Conservation (phyloP, 2,113 vertebrate species). For the Tetrao urogallus region DNA sequence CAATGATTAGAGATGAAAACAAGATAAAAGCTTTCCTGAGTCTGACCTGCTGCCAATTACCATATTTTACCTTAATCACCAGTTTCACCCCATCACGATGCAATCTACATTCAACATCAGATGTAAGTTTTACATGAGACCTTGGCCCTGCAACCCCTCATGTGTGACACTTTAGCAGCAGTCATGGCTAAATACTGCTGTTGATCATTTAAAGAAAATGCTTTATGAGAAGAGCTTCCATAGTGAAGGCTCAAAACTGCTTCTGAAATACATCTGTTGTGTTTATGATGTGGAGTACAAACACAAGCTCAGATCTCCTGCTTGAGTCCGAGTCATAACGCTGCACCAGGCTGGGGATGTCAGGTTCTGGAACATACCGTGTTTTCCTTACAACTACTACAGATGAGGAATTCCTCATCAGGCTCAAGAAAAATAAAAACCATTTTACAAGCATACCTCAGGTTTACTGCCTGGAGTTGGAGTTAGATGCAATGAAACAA, state of each 20-base stretch:
- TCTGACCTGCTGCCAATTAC: not conserved
- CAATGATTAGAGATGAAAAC: not conserved
- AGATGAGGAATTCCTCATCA: rapidly evolving
- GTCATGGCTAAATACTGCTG: not conserved
- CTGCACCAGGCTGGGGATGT: rapidly evolving
- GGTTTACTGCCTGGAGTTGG: not conserved
- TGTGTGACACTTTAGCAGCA: not conserved
- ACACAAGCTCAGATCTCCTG: not conserved
- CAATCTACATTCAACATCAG: not conserved
- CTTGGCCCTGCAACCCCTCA: rapidly evolving
- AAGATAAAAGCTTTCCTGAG: not conserved
- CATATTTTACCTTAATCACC: not conserved
- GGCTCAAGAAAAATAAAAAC: not conserved
- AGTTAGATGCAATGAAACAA: not conserved
- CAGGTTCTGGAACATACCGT: not conserved
- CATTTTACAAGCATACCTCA: not conserved
- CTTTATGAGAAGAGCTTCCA: not conserved
- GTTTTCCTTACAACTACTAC: not conserved
- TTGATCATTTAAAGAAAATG: not conserved
- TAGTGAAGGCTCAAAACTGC: not conserved
- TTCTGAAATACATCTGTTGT: not conserved
- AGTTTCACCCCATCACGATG: not conserved
- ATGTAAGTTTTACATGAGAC: rapidly evolving
- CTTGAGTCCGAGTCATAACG: rapidly evolving
- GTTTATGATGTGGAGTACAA: rapidly evolving